Conservation (phyloP, 2,797 vertebrate genomes). For the Antrozous pallidus region DNA sequence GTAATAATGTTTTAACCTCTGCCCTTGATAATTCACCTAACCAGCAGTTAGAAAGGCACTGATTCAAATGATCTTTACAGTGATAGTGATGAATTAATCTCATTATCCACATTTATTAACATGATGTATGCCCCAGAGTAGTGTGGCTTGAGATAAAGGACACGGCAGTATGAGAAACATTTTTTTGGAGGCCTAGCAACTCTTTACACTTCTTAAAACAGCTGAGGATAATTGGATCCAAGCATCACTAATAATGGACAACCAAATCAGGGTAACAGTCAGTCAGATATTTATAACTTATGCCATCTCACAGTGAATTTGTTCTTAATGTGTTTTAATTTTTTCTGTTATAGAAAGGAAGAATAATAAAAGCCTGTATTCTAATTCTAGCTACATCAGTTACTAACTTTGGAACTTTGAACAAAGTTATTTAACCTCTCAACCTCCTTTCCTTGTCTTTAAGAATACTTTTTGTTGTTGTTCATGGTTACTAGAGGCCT, state of each 20-base stretch:
- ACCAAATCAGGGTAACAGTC: background rate
- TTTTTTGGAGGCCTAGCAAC: background rate
- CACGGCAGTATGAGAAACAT: background rate
- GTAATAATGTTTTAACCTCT: background rate
- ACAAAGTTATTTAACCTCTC: background rate
- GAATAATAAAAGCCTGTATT: background rate
- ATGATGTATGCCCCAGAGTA: background rate
- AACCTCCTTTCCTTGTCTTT: background rate
- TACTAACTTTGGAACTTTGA: background rate
- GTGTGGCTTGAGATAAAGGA: background rate
- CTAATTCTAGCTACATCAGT: background rate
- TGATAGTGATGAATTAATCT: background rate
- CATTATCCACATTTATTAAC: background rate
- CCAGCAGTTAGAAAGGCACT: background rate
- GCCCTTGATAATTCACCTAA: background rate
- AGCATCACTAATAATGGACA: background rate
- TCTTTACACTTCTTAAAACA: background rate
- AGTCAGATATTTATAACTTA: background rate
- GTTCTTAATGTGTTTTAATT: background rate
- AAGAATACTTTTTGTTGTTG: background rate
- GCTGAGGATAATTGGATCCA: background rate
- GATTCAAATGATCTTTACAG: background rate
- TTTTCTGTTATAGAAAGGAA: background rate
- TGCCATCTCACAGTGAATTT: background rate
- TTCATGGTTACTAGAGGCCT: no score